Percentiles rank a stretch among this genome's conserved stretches.
These are phyloP conservation scores for Rhinoraja longicauda DNA, from an alignment of 2,797 vertebrate genomes.

Conservation along the genomic window DNA sequence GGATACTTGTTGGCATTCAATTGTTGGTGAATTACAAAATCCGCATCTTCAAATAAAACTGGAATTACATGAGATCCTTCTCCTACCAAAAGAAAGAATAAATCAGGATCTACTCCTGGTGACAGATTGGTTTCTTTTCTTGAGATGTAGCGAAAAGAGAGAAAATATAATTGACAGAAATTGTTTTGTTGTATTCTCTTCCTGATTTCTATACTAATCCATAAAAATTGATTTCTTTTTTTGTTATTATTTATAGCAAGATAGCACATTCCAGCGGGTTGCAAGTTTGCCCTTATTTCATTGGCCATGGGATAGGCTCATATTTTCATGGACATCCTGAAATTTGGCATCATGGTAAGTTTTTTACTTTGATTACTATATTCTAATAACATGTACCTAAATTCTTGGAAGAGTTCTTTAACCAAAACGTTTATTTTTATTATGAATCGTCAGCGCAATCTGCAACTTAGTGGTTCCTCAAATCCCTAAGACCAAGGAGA, in stretches of 20 bases:
- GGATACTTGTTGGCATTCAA: neutral
- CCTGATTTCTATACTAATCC: neutral
- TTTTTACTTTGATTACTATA: neutral
- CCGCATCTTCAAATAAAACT: neutral
- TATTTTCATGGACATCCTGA: constrained; percentile 92
- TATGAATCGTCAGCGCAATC: neutral
- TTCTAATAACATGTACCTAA: neutral
- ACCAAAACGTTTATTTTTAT: neutral
- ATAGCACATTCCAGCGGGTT: constrained; percentile 68
- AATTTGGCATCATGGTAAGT: constrained; percentile 94
- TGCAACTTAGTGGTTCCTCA: no score
- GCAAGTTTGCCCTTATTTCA: constrained; percentile 82
- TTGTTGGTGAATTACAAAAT: neutral
- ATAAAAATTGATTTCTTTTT: neutral
- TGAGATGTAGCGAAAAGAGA: neutral
- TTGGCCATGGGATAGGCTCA: constrained; percentile 93
- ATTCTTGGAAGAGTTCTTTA: neutral
- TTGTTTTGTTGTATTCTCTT: neutral
- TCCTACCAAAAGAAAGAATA: neutral
- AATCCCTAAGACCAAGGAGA: no score
- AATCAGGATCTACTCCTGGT: neutral
- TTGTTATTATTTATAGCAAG: constrained; percentile 57
- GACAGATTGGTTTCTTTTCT: neutral
- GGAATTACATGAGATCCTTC: no score
- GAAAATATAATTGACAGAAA: neutral